Evolutionary conservation across 2,113 vertebrate species (phyloP), one percentile per base, ranked within the genome.

Genomic region (Ailuropoda melanoleuca): DNA sequence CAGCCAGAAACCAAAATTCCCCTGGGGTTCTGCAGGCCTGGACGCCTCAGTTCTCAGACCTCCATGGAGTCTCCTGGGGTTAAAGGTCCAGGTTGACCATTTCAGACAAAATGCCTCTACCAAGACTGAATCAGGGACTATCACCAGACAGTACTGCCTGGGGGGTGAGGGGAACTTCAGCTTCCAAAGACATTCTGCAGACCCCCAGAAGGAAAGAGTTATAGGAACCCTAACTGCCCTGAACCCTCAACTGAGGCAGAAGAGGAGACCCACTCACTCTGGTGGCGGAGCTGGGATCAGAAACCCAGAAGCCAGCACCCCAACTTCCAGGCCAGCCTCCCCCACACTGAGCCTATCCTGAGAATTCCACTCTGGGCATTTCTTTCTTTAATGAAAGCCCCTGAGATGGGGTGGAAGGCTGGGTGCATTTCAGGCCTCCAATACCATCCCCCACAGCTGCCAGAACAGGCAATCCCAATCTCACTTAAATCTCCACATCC

Each of bases 91-190:
- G 19, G 53, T 12, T 84, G 19, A n/a, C 43, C 50, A 12, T 29
- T 93, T 91, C 34, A 46, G 80, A 77, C 13, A 77, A 90, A 74
- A 86, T 70, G 75, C 48, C 85, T 89, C 34, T 93, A 93, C 77
- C 62, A 81, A 81, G 64, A 70, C 46, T 37, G 43, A 19, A n/a
- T 89, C 90, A 64, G 18, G 3, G 55, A 53, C 43, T 26, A 26
- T 29, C 17, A 26, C 17, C 37, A 43, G 62, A 75, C n/a, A 94
- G 34, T 17, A 6, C 2, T 39, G 8, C 64, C 60, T 39, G 15
- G 64, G n/a, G 9, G 50, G 50, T 18, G 6, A 26, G 39, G 43
- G 1, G 24, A 15, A 8, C 31, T 46, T 4, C n/a, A 23, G 19
- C 26, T 24, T 90, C 93, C 56, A 80, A 80, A 90, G 53, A 78